Percentiles rank a stretch among this genome's conserved stretches.
phyloP scores from a whole-genome alignment of 2,797 vertebrate species.

The Fringilla coelebs region DNA sequence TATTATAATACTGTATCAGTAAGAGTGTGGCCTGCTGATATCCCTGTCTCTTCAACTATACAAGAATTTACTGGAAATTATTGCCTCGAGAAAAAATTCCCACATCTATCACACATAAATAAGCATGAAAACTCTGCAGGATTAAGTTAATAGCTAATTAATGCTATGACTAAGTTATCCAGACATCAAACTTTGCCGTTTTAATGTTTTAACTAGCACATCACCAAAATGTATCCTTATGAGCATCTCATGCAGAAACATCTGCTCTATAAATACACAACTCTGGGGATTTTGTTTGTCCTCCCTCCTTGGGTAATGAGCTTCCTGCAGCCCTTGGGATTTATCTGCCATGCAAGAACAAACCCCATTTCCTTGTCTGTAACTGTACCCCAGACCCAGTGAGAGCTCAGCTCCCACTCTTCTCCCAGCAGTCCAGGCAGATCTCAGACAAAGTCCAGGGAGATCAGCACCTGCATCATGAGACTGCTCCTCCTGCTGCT shows the following conservation, averaged over 20 bases:
- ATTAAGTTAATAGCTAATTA: conserved; percentile 30
- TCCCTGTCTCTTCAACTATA: background rate
- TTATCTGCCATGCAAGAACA: background rate
- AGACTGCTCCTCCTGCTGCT: background rate
- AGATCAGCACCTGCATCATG: background rate
- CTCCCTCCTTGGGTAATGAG: background rate
- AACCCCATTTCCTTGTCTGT: background rate
- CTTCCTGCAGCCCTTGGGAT: background rate
- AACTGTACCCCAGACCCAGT: background rate
- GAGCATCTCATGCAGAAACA: background rate
- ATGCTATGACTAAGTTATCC: background rate
- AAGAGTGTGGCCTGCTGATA: background rate
- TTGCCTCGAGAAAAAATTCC: background rate
- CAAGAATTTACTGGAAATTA: background rate
- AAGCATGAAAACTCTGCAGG: background rate
- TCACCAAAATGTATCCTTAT: background rate
- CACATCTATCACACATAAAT: background rate
- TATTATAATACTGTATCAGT: background rate
- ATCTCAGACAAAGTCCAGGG: background rate
- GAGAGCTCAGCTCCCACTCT: background rate
- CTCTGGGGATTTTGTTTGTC: background rate
- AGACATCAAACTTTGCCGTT: background rate
- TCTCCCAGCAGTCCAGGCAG: background rate
- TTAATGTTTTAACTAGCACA: background rate
- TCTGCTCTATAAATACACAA: background rate